Evolutionary conservation across 2,888 invertebrate genomes (phyloP).

Genomic region (Caenorhabditis parvicauda): DNA sequence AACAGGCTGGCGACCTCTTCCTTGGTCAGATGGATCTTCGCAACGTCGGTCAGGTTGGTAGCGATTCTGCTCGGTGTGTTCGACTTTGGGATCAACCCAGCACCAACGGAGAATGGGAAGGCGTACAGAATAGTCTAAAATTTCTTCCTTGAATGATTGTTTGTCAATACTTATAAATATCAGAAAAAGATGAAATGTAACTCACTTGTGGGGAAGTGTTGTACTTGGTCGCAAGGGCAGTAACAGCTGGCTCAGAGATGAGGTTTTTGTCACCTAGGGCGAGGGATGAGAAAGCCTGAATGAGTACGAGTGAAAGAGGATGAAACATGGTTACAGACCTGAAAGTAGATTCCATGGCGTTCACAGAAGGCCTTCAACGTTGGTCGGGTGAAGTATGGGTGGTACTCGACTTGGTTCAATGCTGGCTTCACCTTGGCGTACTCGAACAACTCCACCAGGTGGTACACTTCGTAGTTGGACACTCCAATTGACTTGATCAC

Average conservation of each 20-base stretch:
- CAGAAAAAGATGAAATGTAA: too few species aligned
- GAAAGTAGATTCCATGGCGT: slow-evolving; percentile 60
- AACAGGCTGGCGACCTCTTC: slow-evolving; percentile 24
- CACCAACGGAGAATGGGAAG: too few species aligned
- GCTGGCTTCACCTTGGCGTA: slow-evolving; percentile 45
- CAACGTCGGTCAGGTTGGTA: too few species aligned
- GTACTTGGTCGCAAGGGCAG: slow-evolving; percentile 69
- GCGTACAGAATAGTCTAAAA: too few species aligned
- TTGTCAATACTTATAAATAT: too few species aligned
- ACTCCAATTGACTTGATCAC: slow-evolving; percentile 74
- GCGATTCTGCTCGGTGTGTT: too few species aligned
- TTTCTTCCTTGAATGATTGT: too few species aligned
- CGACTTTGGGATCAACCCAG: too few species aligned
- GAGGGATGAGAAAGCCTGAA: slow-evolving; percentile 65
- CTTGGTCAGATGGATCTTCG: slow-evolving; percentile 22
- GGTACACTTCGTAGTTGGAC: slow-evolving; percentile 75
- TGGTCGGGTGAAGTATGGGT: slow-evolving; percentile 63
- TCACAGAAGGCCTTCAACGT: slow-evolving; percentile 51
- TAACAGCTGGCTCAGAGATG: slow-evolving; percentile 69
- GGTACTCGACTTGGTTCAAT: slow-evolving; percentile 63
- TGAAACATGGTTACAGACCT: too few species aligned
- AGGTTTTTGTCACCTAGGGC: slow-evolving; percentile 64
- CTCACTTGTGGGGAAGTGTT: slow-evolving; percentile 51
- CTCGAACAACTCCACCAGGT: slow-evolving; percentile 71
- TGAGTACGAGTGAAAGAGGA: too few species aligned